Evolutionary conservation across 2,888 invertebrate genomes (phyloP).

Genomic region (Micropterix aruncella): DNA sequence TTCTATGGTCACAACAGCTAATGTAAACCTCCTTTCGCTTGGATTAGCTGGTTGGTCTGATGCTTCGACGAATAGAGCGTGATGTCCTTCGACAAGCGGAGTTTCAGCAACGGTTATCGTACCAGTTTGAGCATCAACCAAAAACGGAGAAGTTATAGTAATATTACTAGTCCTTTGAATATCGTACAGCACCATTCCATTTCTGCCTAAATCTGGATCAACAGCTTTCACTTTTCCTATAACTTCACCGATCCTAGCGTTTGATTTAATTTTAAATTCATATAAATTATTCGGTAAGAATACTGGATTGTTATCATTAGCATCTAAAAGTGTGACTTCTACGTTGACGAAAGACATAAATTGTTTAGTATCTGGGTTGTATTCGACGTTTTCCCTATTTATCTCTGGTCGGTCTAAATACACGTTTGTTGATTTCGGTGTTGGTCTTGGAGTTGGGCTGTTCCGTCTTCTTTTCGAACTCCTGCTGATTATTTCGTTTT

Average conservation of each 20-base stretch:
- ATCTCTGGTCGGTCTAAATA: constrained; percentile 31
- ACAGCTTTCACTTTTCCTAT: constrained; percentile 69
- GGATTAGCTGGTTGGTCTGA: constrained; percentile 74
- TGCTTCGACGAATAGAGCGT: constrained; percentile 73
- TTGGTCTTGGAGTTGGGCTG: constrained; percentile 18
- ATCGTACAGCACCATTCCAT: constrained; percentile 60
- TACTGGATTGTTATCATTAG: constrained; percentile 83
- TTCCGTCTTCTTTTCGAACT: constrained; percentile 28
- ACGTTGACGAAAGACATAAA: constrained; percentile 50
- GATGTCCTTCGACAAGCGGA: constrained; percentile 53
- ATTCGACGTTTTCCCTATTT: constrained; percentile 30
- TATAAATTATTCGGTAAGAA: constrained; percentile 76
- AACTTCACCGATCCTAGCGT: constrained; percentile 51
- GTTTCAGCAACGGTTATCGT: constrained; percentile 50
- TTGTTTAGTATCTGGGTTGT: constrained; percentile 25
- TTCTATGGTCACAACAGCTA: constrained; percentile 76
- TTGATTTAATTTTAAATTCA: constrained; percentile 57
- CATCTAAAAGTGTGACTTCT: constrained; percentile 71
- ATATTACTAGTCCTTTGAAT: constrained; percentile 54
- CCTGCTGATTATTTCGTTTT: constrained; percentile 24
- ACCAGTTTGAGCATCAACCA: constrained; percentile 57
- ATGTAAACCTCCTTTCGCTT: constrained; percentile 65
- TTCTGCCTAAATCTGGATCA: constrained; percentile 65
- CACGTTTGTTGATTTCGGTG: constrained; percentile 28
- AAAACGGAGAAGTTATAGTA: constrained; percentile 51